Conservation (phyloP, 2,888 invertebrate genomes). For the Acleris holmiana region DNA sequence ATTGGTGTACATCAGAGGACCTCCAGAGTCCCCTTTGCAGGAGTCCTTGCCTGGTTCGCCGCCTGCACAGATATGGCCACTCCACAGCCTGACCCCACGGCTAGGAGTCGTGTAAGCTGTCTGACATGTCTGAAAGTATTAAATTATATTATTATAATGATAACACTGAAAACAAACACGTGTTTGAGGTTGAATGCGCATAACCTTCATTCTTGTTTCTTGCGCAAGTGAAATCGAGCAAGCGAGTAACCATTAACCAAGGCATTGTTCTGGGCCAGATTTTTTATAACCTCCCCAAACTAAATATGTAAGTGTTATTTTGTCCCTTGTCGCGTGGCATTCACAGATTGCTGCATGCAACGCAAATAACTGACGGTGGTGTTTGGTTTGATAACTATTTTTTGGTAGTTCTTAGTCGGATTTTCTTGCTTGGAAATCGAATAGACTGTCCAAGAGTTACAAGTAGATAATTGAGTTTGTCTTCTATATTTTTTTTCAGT, state of each 20-base stretch:
- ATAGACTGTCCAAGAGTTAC: no score
- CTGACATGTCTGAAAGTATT: slow-evolving; percentile 52
- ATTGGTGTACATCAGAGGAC: slow-evolving; percentile 82
- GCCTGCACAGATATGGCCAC: slow-evolving; percentile 83
- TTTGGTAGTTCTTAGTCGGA: no score
- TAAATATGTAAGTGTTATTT: not conserved
- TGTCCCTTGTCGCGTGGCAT: not conserved
- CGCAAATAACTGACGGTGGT: not conserved
- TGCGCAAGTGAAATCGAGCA: slow-evolving; percentile 7
- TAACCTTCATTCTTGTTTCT: slow-evolving; percentile 4
- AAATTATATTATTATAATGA: not conserved
- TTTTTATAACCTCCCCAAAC: no score
- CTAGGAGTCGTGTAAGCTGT: slow-evolving; percentile 44
- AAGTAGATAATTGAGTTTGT: no score
- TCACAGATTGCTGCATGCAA: not conserved
- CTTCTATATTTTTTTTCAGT: no score
- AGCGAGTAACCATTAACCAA: not conserved
- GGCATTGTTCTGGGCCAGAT: not conserved
- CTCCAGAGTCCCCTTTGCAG: slow-evolving; percentile 87
- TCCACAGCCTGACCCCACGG: slow-evolving; percentile 50
- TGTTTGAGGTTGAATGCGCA: not conserved
- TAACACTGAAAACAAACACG: not conserved
- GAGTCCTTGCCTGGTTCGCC: slow-evolving; percentile 84
- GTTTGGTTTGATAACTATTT: not conserved
- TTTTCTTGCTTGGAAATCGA: no score